phyloP scores from a whole-genome alignment of 2,797 vertebrate species.

The Oophaga sylvatica region DNA sequence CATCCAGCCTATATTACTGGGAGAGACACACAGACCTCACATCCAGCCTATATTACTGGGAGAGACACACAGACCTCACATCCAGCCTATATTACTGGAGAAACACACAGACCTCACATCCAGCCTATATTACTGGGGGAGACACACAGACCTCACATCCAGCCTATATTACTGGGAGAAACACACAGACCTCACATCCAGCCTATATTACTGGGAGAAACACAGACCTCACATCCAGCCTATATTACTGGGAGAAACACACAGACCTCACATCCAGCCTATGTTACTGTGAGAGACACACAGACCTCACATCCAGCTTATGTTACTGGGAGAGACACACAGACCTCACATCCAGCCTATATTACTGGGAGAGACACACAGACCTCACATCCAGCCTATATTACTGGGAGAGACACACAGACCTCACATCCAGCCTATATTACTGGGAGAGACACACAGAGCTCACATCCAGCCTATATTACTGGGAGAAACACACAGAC shows the following conservation, averaged over 20 bases:
- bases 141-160: neutral
- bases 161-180: no score
- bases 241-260: neutral
- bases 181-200: neutral
- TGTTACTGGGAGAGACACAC: neutral
- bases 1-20: no score
- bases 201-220: neutral
- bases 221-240: no score
- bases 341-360: no score
- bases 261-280: no score
- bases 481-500: neutral
- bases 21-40: neutral
- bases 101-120: neutral
- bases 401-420: neutral
- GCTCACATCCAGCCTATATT: no score
- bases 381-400: no score
- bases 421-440: no score
- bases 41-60: no score
- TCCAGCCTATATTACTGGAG: no score
- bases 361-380: neutral
- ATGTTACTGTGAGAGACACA: neutral
- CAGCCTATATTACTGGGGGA: no score
- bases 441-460: neutral
- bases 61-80: neutral
- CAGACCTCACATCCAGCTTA: no score